phyloP scores from a whole-genome alignment of 2,888 invertebrate species.

The Malacosoma neustria region DNA sequence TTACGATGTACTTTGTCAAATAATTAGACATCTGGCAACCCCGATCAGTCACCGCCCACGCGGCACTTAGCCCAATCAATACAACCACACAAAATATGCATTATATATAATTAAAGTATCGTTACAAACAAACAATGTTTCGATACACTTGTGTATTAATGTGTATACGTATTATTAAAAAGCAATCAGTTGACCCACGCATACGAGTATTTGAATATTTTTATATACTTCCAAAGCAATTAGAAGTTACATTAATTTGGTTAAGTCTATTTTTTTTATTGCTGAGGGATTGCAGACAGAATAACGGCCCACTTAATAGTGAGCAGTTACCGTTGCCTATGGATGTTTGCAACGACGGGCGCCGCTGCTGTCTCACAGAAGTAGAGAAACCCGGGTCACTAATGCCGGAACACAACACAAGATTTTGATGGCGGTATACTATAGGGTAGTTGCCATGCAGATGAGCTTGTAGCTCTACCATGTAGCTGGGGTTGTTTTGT shows the following conservation, averaged over 20 bases:
- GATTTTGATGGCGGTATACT: no score
- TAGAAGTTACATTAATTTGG: background rate
- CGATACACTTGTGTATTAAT: background rate
- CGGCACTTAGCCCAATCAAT: background rate
- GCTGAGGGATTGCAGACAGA: no score
- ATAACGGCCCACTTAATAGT: no score
- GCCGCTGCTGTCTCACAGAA: no score
- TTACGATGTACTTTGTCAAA: no score
- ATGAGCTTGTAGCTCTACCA: no score
- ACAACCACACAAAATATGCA: background rate
- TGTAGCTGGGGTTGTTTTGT: no score
- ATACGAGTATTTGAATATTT: background rate
- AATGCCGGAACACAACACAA: no score
- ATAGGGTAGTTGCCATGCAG: no score
- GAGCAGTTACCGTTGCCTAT: no score
- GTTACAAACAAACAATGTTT: background rate
- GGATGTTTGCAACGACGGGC: no score
- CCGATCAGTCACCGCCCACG: background rate
- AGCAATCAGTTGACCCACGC: background rate
- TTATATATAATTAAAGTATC: background rate
- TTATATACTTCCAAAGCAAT: background rate
- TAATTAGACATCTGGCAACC: background rate
- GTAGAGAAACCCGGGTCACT: no score
- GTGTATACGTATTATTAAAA: background rate
- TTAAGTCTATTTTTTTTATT: background rate